Evolutionary conservation across 2,797 vertebrate species (phyloP).

Genomic region (Gallinago solitaria): DNA sequence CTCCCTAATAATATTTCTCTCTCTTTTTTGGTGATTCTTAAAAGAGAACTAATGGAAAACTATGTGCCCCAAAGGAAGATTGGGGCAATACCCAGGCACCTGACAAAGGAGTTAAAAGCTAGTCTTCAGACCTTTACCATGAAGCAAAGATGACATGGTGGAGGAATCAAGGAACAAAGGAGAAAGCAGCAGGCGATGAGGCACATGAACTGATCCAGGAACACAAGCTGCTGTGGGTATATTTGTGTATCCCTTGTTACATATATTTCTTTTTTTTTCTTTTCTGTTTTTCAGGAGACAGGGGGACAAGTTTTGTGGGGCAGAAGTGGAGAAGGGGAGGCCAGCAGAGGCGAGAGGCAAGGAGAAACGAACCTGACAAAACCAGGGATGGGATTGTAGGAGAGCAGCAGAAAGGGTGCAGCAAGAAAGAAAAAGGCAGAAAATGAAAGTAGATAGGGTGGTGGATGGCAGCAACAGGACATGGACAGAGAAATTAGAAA

Average conservation of each 20-base stretch:
- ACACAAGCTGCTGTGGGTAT: background rate
- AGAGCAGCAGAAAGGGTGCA: background rate
- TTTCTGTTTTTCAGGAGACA: background rate
- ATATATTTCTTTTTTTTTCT: background rate
- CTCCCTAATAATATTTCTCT: background rate
- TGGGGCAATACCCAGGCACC: background rate
- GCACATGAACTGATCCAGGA: background rate
- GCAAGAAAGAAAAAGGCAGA: background rate
- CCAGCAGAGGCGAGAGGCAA: background rate
- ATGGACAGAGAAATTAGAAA: background rate
- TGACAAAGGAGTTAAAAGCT: background rate
- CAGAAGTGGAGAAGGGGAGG: background rate
- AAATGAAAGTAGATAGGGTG: background rate
- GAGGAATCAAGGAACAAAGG: background rate
- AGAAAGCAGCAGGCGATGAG: background rate
- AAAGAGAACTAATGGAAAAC: background rate
- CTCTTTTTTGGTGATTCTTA: background rate
- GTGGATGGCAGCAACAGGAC: background rate
- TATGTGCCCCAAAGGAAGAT: background rate
- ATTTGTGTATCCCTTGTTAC: background rate
- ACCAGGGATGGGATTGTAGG: background rate
- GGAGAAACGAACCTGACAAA: background rate
- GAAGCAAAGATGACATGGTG: background rate
- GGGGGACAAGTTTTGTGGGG: background rate
- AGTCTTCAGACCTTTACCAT: background rate